phyloP scores from a whole-genome alignment of 2,113 vertebrate species.

The Cyanistes caeruleus region DNA sequence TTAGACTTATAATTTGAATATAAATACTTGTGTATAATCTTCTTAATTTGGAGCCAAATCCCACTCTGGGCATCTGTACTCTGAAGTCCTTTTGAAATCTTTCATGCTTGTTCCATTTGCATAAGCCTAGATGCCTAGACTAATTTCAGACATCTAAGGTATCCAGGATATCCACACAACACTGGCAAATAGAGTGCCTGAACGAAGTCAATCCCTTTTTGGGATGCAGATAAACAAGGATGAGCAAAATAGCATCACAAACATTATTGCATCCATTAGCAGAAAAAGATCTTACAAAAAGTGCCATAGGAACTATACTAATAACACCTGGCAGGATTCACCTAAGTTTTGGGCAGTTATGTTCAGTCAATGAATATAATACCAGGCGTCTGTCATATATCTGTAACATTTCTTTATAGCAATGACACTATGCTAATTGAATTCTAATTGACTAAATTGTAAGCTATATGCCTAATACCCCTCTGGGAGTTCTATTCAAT shows the following conservation, averaged over 20 bases:
- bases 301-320: neutral
- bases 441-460: neutral
- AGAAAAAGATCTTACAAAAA: neutral
- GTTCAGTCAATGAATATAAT: neutral
- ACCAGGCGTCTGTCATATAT: neutral
- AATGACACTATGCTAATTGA: neutral
- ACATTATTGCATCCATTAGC: neutral
- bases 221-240: neutral
- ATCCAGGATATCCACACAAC: neutral
- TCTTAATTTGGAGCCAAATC: neutral
- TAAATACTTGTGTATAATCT: neutral
- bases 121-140: neutral
- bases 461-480: neutral
- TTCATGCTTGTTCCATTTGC: neutral
- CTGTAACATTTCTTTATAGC: neutral
- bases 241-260: neutral
- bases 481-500: neutral
- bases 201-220: neutral
- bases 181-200: neutral
- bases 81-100: neutral
- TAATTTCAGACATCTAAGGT: neutral
- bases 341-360: neutral
- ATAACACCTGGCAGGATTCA: neutral
- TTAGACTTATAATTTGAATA: neutral
- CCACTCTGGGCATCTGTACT: neutral